A percentile compares a stretch with the other conserved stretches of the same genome.
phyloP scores from a whole-genome alignment of 2,113 vertebrate species.

The Mesocricetus auratus region DNA sequence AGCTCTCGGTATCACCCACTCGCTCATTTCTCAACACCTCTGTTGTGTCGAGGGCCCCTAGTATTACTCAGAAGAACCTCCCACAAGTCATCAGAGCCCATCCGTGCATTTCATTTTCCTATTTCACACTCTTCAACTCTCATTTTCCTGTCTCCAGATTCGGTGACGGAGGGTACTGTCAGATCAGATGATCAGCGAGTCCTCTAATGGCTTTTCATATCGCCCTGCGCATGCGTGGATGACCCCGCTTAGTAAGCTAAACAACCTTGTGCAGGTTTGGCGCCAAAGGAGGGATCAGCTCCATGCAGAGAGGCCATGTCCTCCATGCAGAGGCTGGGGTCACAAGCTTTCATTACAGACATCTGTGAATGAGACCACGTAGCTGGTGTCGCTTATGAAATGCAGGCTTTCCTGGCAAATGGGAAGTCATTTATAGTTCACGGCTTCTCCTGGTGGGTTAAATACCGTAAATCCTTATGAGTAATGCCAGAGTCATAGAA shows the following conservation, averaged over 20 bases:
- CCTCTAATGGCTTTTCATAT: not conserved
- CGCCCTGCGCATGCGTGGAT: not conserved
- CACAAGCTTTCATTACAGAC: conserved; percentile 61
- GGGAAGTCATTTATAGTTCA: conserved; percentile 81
- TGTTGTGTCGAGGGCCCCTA: rapidly evolving
- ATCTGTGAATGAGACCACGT: conserved; percentile 55
- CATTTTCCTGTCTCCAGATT: conserved; percentile 47
- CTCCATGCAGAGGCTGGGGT: not conserved
- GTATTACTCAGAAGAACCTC: not conserved
- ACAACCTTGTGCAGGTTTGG: not conserved
- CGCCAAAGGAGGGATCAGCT: conserved; percentile 45
- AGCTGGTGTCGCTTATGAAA: conserved; percentile 75
- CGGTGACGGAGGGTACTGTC: conserved; percentile 16
- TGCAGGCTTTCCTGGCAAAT: conserved; percentile 69
- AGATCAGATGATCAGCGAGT: not conserved
- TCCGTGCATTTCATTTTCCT: conserved; percentile 55
- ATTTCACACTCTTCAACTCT: conserved; percentile 70
- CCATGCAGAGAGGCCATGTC: not conserved
- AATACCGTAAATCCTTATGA: conserved; percentile 79
- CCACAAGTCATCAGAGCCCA: conserved; percentile 23
- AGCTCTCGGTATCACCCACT: not conserved
- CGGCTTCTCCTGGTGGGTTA: conserved; percentile 77
- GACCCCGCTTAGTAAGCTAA: not conserved
- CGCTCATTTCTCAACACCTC: not conserved
- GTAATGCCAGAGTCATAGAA: conserved; percentile 68